Evolutionary conservation across 2,888 invertebrate species (phyloP).

Genomic region (Clunio marinus): DNA sequence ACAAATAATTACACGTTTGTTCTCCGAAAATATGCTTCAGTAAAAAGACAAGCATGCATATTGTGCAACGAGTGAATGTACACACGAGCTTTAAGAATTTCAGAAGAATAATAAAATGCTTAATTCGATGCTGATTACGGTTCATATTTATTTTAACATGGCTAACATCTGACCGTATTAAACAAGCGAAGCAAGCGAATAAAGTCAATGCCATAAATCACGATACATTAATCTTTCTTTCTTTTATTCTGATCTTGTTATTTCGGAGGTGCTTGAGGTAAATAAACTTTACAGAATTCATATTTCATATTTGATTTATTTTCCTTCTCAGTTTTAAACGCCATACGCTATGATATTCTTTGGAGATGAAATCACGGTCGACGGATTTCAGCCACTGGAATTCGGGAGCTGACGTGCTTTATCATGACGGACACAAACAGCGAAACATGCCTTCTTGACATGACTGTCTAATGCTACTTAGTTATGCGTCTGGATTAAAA

Average conservation of each 20-base stretch:
- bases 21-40: background rate
- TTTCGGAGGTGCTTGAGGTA: too few relatives aligned
- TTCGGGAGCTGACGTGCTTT: background rate
- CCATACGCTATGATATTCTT: background rate
- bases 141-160: background rate
- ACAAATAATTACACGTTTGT: conserved; percentile 18
- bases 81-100: background rate
- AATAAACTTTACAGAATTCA: conserved; percentile 34
- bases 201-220: conserved; percentile 35
- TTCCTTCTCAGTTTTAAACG: background rate
- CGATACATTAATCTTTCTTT: conserved; percentile 35
- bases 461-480: too few relatives aligned
- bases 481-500: conserved; percentile 1
- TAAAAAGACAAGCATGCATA: conserved; percentile 2
- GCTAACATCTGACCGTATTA: conserved; percentile 29
- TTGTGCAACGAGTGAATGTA: background rate
- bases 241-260: conserved; percentile 1
- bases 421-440: too few relatives aligned
- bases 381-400: conserved; percentile 13
- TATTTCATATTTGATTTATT: conserved; percentile 26
- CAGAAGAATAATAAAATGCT: background rate
- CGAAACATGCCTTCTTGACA: too few relatives aligned
- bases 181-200: background rate
- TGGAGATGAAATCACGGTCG: background rate
- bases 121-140: conserved; percentile 24